phyloP scores from a whole-genome alignment of 2,888 invertebrate genomes.

The Hesperia comma region DNA sequence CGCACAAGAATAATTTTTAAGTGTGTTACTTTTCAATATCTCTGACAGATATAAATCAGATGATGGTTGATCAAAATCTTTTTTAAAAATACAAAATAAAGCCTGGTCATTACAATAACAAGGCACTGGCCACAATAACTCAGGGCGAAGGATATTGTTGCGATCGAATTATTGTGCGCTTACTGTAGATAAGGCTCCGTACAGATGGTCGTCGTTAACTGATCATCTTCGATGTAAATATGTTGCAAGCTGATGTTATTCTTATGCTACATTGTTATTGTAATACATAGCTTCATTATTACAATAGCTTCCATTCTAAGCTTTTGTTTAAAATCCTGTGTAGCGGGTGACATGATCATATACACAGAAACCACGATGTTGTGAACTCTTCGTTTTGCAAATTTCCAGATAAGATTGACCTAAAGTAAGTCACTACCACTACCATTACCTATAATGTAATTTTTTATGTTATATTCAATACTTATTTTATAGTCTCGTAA shows the following conservation, averaged over 20 bases:
- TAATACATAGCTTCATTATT: too few relatives aligned
- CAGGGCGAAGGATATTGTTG: conserved; percentile 32
- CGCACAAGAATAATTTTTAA: background rate
- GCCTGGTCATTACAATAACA: conserved; percentile 34
- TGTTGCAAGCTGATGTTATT: background rate
- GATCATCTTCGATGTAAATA: conserved; percentile 4
- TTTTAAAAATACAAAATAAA: conserved; percentile 26
- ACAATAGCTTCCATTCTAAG: too few relatives aligned
- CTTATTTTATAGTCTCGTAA: too few relatives aligned
- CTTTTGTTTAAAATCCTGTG: too few relatives aligned
- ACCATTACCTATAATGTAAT: too few relatives aligned
- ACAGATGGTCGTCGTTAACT: background rate
- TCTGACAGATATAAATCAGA: conserved; percentile 1
- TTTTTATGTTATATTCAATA: too few relatives aligned
- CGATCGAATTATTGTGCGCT: conserved; percentile 38
- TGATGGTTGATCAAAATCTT: conserved; percentile 15
- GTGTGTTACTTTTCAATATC: background rate
- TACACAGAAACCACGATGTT: too few relatives aligned
- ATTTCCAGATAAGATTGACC: too few relatives aligned
- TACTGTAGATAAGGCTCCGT: conserved; percentile 34
- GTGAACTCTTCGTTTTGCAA: too few relatives aligned
- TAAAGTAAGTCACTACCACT: too few relatives aligned
- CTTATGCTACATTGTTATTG: too few relatives aligned
- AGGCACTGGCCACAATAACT: conserved; percentile 29
- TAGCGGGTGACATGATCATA: too few relatives aligned